Evolutionary conservation across 2,888 invertebrate species (phyloP).

Genomic region (Rotaria magnacalcarata): DNA sequence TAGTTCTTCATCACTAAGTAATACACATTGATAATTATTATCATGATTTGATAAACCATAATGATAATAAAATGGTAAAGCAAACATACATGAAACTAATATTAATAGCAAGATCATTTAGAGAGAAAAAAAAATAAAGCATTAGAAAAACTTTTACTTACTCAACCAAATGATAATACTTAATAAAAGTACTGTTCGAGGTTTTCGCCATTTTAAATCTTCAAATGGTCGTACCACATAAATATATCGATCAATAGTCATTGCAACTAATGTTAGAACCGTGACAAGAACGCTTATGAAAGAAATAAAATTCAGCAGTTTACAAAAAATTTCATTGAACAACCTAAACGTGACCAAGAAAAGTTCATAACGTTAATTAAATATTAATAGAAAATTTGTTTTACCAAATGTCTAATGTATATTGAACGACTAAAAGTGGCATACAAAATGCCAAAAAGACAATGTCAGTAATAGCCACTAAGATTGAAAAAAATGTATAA

Average conservation of each 20-base stretch:
- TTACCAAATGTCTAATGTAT: slow-evolving; percentile 42
- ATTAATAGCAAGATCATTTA: too few species aligned
- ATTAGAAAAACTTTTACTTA: not conserved
- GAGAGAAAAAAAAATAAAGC: not conserved
- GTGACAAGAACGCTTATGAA: slow-evolving; percentile 40
- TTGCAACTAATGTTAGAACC: slow-evolving; percentile 41
- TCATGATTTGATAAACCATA: not conserved
- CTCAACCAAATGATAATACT: slow-evolving; percentile 43
- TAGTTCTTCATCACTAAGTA: not conserved
- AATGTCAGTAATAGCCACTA: slow-evolving; percentile 44
- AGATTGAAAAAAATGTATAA: not conserved
- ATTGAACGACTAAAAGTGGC: slow-evolving; percentile 39
- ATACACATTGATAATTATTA: not conserved
- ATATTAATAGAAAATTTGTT: not conserved
- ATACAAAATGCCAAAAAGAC: slow-evolving; percentile 45
- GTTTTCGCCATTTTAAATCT: slow-evolving; percentile 39
- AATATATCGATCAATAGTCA: slow-evolving; percentile 45
- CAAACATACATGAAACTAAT: slow-evolving; percentile 12
- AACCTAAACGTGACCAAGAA: not conserved
- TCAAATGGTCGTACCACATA: slow-evolving; percentile 40
- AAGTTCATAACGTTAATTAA: too few species aligned
- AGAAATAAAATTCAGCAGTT: not conserved
- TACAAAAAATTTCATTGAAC: not conserved
- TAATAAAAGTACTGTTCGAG: slow-evolving; percentile 27
- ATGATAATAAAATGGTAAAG: slow-evolving; percentile 4